phyloP scores from a whole-genome alignment of 2,797 vertebrate genomes.

The Allobates femoralis region DNA sequence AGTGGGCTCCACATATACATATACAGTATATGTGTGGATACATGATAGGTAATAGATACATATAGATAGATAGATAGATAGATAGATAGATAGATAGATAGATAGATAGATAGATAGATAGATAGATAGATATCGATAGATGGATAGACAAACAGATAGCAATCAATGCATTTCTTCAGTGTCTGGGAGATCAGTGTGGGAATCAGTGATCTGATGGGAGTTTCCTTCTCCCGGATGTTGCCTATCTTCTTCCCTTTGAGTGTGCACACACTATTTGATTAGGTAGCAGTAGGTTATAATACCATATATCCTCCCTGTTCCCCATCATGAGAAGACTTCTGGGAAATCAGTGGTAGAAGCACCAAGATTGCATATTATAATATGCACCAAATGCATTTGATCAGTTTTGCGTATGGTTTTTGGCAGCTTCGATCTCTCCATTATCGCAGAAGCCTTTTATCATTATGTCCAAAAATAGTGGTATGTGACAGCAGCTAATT shows the following conservation, averaged over 20 bases:
- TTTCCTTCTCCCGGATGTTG: background rate
- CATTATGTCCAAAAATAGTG: constrained; percentile 24
- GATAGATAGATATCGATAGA: background rate
- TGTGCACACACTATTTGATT: background rate
- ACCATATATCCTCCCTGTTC: constrained; percentile 6
- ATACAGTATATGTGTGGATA: background rate
- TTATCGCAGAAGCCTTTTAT: constrained; percentile 58
- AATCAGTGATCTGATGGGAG: background rate
- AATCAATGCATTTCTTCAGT: background rate
- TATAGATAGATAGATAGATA: constrained; percentile 1
- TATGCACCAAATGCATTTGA: constrained; percentile 26
- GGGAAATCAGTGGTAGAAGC: constrained; percentile 31
- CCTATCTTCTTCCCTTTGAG: too few relatives aligned
- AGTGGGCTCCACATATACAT: too few relatives aligned
- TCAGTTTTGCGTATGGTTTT: constrained; percentile 17
- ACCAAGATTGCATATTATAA: constrained; percentile 8
- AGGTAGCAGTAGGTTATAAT: constrained; percentile 13
- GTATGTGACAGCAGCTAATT: constrained; percentile 46
- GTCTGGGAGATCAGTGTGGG: background rate
- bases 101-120: constrained; percentile 6
- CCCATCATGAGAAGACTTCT: background rate
- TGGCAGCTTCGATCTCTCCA: constrained; percentile 30
- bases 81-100: constrained; percentile 4
- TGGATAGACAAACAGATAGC: background rate
- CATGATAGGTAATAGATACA: too few relatives aligned